Base-by-base conservation (phyloP, 2,797 vertebrate species). In the Danio jaintianensis region DNA sequence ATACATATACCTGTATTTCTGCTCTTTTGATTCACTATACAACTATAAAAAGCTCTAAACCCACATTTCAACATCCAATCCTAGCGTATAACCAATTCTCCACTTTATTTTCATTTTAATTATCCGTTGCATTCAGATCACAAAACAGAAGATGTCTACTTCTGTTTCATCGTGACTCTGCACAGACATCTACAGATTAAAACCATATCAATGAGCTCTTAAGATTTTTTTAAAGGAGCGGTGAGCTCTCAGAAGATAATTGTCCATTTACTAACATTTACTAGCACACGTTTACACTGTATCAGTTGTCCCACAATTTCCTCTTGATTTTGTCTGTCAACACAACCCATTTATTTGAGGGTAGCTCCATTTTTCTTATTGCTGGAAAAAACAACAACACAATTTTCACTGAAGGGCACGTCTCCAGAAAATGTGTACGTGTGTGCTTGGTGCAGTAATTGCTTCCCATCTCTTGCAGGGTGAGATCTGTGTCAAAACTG, bases 401-500 rank as follows among this genome's bases (percentile, higher is more conserved):
- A 58, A 72, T 79, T 85, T 89, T 83, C 62, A 78, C 83, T 80
- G 80, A 89, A 88, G 87, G 86, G 75, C 81, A 87, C 12, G 40
- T 2, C 62, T 52, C 52, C 55, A 78, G 79, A 75, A 85, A 79
- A 83, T 59, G 78, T 75, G 20, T 68, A 20, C 48, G 64, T 22
- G 38, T 75, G 79, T 45, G 58, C 88, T 83, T 69, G 83, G 68
- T 73, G 69, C 75, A 81, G 82, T 83, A 85, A 91, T 75, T 88
- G 89, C 91, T 91, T 91, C 86, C 79, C 70, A 79, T 90, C 89
- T 89, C 85, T 87, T 81, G 80, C 75, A 76, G 79, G 83, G 82
- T 83, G 84, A 59, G 55, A 83, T 87, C 67, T 82, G 82, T 88
- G 89, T 92, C 89, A 4, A 81, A 63, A 75, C 88, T 29, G 5